Evolutionary conservation across 1,140 invertebrate species (phyloP).

Genomic region (Bombus consobrinus): DNA sequence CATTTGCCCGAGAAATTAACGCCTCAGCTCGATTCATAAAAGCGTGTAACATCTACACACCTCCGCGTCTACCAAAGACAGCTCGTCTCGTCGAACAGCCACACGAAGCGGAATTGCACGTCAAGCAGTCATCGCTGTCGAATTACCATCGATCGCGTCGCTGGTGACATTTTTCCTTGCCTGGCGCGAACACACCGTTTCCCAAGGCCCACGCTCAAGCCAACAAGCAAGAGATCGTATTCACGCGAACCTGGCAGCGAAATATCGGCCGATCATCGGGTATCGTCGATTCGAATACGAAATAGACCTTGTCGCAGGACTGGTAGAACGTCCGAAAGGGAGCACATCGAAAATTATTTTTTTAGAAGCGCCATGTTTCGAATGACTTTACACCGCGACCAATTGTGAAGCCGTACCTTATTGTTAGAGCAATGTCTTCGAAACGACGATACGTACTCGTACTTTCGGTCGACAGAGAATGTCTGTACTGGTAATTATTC

Average conservation of each 20-base stretch:
- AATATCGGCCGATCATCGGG: neutral
- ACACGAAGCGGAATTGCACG: neutral
- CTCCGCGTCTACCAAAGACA: neutral
- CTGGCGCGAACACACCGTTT: neutral
- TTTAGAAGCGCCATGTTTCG: neutral
- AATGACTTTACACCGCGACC: neutral
- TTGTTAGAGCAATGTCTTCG: neutral
- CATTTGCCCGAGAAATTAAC: slow-evolving; percentile 8
- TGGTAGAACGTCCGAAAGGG: neutral
- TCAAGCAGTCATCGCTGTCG: slow-evolving; percentile 61
- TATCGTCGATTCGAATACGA: neutral
- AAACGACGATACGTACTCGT: neutral
- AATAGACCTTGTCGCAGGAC: neutral
- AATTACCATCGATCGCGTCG: slow-evolving; percentile 35
- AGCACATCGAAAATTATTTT: slow-evolving; percentile 30
- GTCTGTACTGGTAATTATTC: neutral
- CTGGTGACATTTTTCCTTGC: neutral
- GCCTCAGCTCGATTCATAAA: neutral
- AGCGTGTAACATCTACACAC: neutral
- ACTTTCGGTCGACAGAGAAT: neutral
- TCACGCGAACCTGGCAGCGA: neutral
- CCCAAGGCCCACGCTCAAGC: neutral
- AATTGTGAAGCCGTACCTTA: neutral
- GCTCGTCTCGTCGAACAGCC: neutral
- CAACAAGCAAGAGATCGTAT: neutral